Evolutionary conservation across 2,113 vertebrate species (phyloP).

Genomic region (Crotalus viridis): DNA sequence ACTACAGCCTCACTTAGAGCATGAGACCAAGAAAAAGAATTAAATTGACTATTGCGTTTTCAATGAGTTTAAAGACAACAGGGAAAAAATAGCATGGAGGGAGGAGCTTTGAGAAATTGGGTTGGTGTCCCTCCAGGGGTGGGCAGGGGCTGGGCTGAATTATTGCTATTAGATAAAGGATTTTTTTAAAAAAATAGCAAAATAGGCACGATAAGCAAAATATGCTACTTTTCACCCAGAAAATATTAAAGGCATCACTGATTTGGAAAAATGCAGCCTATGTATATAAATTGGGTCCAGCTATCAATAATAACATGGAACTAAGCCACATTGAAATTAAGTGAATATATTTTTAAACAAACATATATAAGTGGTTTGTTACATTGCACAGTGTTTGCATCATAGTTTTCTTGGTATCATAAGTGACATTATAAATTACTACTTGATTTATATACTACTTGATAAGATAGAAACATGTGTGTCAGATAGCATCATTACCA

Average conservation of each 20-base stretch:
- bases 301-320: not conserved
- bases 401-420: not conserved
- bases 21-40: not conserved
- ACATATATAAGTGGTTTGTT: not conserved
- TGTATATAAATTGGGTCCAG: not conserved
- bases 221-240: not conserved
- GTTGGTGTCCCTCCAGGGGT: not conserved
- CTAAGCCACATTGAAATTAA: not conserved
- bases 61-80: not conserved
- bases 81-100: not conserved
- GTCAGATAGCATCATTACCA: not conserved
- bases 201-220: not conserved
- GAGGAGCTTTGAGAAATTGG: not conserved
- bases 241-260: not conserved
- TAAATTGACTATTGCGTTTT: not conserved
- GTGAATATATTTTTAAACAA: not conserved
- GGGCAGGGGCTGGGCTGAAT: not conserved
- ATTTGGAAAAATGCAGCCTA: not conserved
- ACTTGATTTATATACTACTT: not conserved
- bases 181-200: not conserved
- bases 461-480: not conserved
- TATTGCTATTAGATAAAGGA: not conserved
- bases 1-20: slow-evolving; percentile 18
- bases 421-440: not conserved
- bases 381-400: not conserved